Base-by-base conservation (phyloP, 2,888 invertebrate species). In the Plagiodera versicolora region DNA sequence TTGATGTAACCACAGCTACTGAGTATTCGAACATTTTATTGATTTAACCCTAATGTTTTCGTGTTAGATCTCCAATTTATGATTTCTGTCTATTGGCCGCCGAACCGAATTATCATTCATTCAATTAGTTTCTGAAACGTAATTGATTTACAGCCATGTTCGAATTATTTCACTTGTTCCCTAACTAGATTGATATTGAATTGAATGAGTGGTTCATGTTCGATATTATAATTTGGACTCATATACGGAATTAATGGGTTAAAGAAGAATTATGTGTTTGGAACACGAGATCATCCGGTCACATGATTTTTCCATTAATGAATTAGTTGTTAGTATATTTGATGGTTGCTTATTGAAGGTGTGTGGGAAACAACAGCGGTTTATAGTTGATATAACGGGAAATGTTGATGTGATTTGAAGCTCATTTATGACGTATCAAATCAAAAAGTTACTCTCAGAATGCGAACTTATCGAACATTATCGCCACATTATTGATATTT, bases 161-260 rank as follows among this genome's bases (percentile, higher is more conserved):
- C 49, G 52, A 55, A 58, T 58, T 58, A 52, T 48, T 56, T 53
- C 47, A 56, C 56, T 47, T 52, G 51, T 55, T 58, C 53, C 46
- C 39, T 52, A 19, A 52, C 39, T 52, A 32, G 39, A 52, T 49
- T 55, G 54, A 58, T 58, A 61, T 58, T 46, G 55, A 45, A 45
- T 47, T 16, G 47, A 56, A 39, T 39, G n/a, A 39, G 46, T 60
- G 55, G 30, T 56, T 20, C 50, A 50, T 51, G 49, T 60, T 53
- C 53, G 51, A 56, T 60, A 60, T 56, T 56, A 53, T 60, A 56
- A 60, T 60, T 60, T 53, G 60, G 45, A 62, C 54, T 62, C 59
- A 62, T 62, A 58, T 52, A 48, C 39, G 52, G 52, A 58, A 58
- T 61, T 55, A 61, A 61, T 61, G 55, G 58, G 62, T 62, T 56